These are phyloP conservation scores for Corticium candelabrum DNA, from an alignment of 37 sponge, comb jelly and placozoan genomes.

Conservation along the genomic window DNA sequence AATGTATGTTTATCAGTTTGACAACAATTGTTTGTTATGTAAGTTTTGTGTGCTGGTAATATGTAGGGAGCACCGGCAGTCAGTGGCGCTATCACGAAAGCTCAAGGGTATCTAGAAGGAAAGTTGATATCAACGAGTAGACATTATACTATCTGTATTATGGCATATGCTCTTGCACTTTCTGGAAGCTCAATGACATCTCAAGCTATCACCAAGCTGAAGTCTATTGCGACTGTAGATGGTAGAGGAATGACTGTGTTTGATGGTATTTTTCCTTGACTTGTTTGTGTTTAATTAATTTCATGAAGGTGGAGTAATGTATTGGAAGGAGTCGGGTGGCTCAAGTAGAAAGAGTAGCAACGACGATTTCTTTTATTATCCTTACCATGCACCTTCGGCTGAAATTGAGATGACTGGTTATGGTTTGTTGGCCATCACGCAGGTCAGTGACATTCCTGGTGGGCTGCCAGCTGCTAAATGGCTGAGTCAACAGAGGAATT, in stretches of 20 bases:
- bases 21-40: too few species aligned
- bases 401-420: constrained; percentile 11
- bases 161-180: neutral
- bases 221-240: neutral
- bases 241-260: neutral
- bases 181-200: neutral
- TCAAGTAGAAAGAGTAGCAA: neutral
- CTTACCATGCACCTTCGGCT: neutral
- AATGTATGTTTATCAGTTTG: too few species aligned
- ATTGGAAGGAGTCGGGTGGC: neutral
- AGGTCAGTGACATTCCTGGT: neutral
- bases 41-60: too few species aligned
- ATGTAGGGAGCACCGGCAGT: neutral
- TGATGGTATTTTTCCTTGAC: neutral
- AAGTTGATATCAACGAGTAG: neutral
- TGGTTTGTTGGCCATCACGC: constrained; percentile 7
- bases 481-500: constrained; percentile 5
- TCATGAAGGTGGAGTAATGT: neutral
- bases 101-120: neutral
- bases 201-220: neutral
- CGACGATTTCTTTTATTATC: neutral
- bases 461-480: neutral
- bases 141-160: neutral
- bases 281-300: neutral
- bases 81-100: neutral